A percentile compares a stretch with the other conserved stretches of the same genome.
phyloP scores from a whole-genome alignment of 1,140 invertebrate genomes.

The Cheumatopsyche charites region DNA sequence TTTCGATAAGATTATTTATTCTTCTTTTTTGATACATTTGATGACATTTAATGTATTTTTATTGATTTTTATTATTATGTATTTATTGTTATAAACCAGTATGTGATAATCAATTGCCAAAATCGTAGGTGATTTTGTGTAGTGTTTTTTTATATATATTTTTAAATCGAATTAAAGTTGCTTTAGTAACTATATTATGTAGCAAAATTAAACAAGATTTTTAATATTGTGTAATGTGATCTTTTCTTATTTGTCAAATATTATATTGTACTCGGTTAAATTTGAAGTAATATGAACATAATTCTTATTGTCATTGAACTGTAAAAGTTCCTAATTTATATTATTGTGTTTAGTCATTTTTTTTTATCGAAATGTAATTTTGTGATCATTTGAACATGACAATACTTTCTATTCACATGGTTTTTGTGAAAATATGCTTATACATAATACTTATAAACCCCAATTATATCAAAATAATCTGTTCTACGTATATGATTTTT shows the following conservation, averaged over 20 bases:
- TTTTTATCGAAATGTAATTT: neutral
- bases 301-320: neutral
- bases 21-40: neutral
- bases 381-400: conserved; percentile 19
- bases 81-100: conserved; percentile 38
- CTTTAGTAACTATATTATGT: no score
- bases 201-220: no score
- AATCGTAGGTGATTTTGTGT: conserved; percentile 32
- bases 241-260: no score
- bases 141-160: conserved; percentile 31
- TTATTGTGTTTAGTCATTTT: neutral
- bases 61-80: neutral
- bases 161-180: neutral
- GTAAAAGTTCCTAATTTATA: neutral
- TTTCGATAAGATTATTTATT: neutral
- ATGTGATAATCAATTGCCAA: conserved; percentile 47
- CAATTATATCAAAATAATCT: neutral
- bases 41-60: conserved; percentile 4
- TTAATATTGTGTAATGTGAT: no score
- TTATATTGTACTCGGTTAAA: neutral
- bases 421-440: neutral
- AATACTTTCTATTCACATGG: conserved; percentile 26
- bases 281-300: conserved; percentile 11
- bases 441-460: neutral
- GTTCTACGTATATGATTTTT: no score